Base-by-base conservation (phyloP, 2,113 vertebrate genomes). In the Abramis brama region DNA sequence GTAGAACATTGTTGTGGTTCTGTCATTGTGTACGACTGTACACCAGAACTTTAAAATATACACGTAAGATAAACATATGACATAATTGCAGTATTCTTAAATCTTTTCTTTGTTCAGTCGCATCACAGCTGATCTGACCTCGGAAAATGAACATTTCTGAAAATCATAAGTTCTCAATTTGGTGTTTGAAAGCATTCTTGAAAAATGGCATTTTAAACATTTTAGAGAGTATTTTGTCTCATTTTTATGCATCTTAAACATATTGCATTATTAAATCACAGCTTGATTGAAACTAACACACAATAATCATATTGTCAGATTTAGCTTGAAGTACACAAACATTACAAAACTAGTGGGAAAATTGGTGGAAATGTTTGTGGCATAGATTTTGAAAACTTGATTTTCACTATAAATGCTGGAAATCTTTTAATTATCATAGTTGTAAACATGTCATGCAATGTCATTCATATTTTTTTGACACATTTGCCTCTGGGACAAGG, bases 1-100 rank as follows among this genome's bases (percentile, higher is more conserved):
- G 82, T 79, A 73, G 74, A 71, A 50, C 68, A 47, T n/a, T 64
- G 21, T 80, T 68, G 62, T 36, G 43, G 19, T 64, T 47, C 21
- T 66, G 45, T 39, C 60, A 77, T 55, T 47, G 64, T 43, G 77
- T 6, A 30, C 21, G 33, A 27, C 47, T 71, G 52, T 71, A 57
- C 11, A 27, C 59, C 15, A 11, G 21, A 15, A 39, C 7, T 79
- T 60, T 79, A n/a, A 43, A n/a, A 52, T 47, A 25, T 13, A 55
- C 52, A 55, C 52, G 19, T 19, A 19, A 17, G 50, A 55, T 55
- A 19, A 17, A 6, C 50, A 6, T 15, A 52, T 6, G 52, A 27
- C 2, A 17, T 17, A 43, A 62, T 80, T 80, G 36, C 36, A 45
- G 12, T n/a, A 75, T 80, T 39, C 33, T 47, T 74, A 74, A 45